phyloP scores from a whole-genome alignment of 1,140 invertebrate genomes.

The Meloidogyne exigua region DNA sequence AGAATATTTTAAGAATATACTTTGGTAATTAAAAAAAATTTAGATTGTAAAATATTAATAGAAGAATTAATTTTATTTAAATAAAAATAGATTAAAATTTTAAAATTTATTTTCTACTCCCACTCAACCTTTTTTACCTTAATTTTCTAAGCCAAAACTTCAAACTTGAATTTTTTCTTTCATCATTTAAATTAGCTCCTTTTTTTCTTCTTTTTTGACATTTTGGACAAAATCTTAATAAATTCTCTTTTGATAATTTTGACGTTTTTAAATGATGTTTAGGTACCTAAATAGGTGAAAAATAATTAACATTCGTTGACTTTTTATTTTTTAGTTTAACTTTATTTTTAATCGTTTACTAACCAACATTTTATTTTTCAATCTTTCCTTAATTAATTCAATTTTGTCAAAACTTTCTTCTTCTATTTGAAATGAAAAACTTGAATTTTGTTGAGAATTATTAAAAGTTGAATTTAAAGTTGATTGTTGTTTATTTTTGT shows the following conservation, averaged over 20 bases:
- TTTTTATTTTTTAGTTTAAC: background rate
- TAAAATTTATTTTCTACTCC: background rate
- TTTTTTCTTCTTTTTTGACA: background rate
- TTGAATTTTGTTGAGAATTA: conserved; percentile 13
- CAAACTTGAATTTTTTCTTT: background rate
- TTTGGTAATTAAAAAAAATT: too few relatives aligned
- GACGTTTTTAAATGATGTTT: background rate
- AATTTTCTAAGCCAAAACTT: background rate
- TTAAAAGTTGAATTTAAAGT: background rate
- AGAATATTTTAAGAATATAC: too few relatives aligned
- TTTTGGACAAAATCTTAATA: conserved; percentile 5
- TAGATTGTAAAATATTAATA: too few relatives aligned
- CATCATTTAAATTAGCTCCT: background rate
- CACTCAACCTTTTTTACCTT: background rate
- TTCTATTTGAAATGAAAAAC: background rate
- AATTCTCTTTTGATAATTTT: background rate
- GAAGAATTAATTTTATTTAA: too few relatives aligned
- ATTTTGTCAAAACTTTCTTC: background rate
- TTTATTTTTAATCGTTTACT: background rate
- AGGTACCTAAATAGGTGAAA: background rate
- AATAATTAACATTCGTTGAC: background rate
- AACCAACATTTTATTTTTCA: conserved; percentile 1
- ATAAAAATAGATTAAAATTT: too few relatives aligned
- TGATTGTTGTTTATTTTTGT: background rate
- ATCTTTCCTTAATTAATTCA: background rate